Evolutionary conservation across 2,888 invertebrate species (phyloP), one percentile per base, ranked within the genome.

Genomic region (Fragum fragum): DNA sequence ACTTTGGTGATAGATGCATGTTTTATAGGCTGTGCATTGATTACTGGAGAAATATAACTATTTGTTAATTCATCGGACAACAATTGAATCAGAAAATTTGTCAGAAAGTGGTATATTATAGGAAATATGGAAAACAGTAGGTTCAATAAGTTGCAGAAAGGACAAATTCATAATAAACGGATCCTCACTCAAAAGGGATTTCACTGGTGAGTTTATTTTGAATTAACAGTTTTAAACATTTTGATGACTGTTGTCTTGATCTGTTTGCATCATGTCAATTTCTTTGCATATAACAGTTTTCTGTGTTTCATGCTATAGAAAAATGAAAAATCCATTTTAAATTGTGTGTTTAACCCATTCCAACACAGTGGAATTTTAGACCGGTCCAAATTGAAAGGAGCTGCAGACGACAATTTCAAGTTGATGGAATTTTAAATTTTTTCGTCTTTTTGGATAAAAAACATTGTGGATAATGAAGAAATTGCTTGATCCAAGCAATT

Each of bases 1-100:
- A 47, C 16, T 47, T 47, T 47, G 47, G 16, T 47, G 47, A 47
- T 47, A 47, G 47, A 47, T 47, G 47, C 47, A 47, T 47, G 47
- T 47, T 47, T 47, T 47, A 47, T 47, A 18, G 47, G 7, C 47
- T 47, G 2, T 47, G 47, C 7, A 47, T 47, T n/a, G 47, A 47
- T 9, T 9, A 47, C 47, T 47, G 47, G 47, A 47, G 16, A 14
- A 47, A 47, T 47, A 47, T 47, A 47, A 47, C 47, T 47, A 47
- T 47, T 5, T 47, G 5, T 47, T 47, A 47, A 47, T 47, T 47
- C 47, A 47, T 14, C 47, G 14, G n/a, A 47, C 47, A 3, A 9
- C 5, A 14, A 5, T 5, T 47, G 47, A 47, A 47, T n/a, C 47
- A 47, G 47, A 47, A 47, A 47, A 47, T 39, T 39, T 39, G 14